Base-by-base conservation (phyloP, 2,888 invertebrate genomes). In the Petrophora chlorosata region DNA sequence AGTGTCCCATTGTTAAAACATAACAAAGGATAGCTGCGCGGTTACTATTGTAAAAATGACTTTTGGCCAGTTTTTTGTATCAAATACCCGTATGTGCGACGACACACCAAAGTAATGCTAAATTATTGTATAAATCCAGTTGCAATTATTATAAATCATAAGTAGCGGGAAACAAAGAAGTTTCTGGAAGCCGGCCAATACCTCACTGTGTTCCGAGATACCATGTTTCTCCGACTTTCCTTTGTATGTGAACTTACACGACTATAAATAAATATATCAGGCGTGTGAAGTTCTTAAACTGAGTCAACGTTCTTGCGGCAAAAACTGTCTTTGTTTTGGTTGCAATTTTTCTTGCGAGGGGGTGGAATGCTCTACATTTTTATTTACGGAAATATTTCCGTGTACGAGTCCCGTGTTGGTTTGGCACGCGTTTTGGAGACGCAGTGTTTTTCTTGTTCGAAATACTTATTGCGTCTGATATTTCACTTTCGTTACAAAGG, bases 141-240 rank as follows among this genome's bases (percentile, higher is more conserved):
- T 46, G 44, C 39, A 45, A 59, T 50, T 42, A 39, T 34, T 41
- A 59, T 56, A 76, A 80, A 78, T 82, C 82, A 80, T 76, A 79
- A 65, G 61, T 59, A 57, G 63, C 29, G 42, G 69, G 72, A 69
- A 82, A 85, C 85, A 86, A 86, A 86, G 85, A 79, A 62, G 51
- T 40, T 62, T 62, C 69, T 86, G 86, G 86, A 78, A 38, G 17
- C 3, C 8, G 19, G 83, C 86, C 86, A 84, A 76, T 36, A 58
- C 44, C 53, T 56, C 61, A 65, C 58, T 54, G 64, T 66, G 61
- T 61, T 57, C 62, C 64, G 63, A 59, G 56, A 48, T 63, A 56
- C 59, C 65, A 25, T 25, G 1, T 7, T 9, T 25, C 59, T 64
- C 67, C 68, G 70, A 67, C 57, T 68, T 70, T 79, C 75, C 83